Evolutionary conservation across 2,888 invertebrate genomes (phyloP), one percentile per base, ranked within the genome.

Genomic region (Macrophya alboannulata): DNA sequence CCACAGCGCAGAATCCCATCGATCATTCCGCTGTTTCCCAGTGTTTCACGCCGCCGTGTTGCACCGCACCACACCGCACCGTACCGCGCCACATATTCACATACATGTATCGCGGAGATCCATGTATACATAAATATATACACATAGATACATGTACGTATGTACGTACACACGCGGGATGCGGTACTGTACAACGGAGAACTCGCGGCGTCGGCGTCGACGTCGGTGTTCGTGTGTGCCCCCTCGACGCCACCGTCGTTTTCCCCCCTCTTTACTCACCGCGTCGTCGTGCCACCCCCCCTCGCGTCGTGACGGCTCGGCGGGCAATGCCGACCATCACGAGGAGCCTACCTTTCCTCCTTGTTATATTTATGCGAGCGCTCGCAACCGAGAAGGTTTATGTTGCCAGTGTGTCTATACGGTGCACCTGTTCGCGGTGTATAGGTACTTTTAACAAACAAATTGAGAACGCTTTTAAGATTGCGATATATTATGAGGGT

Each of bases 1-100:
- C 90, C 88, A 92, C 91, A 89, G 93, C 93, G 93, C 93, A 93
- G 93, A 93, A 93, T 93, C 93, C 91, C 93, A 93, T 93, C 93
- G 93, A 93, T 93, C 93, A 93, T 93, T 92, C 91, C 89, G 89
- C 89, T 91, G 92, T 93, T 92, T 91, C 90, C 89, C 91, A 91
- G 91, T 91, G 92, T 90, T 92, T 91, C 91, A 92, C 91, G 91
- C 91, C 90, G 90, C 90, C 90, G 91, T 91, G 91, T 92, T 90
- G 90, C 90, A 90, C 89, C 90, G 90, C 89, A 71, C 59, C 43
- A 10, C 12, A 72, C 72, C 40, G 43, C 40, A 9, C 25, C 71
- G n/a, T 31, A 72, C 71, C 40, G n/a, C 40, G 8, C 25, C 71
- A 40, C 40, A 72, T 40, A 37, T 31, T 43, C 37, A 43, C 37